Evolutionary conservation across 2,888 invertebrate genomes (phyloP), one percentile per base, ranked within the genome.

Genomic region (Tetanocera ferruginea): DNA sequence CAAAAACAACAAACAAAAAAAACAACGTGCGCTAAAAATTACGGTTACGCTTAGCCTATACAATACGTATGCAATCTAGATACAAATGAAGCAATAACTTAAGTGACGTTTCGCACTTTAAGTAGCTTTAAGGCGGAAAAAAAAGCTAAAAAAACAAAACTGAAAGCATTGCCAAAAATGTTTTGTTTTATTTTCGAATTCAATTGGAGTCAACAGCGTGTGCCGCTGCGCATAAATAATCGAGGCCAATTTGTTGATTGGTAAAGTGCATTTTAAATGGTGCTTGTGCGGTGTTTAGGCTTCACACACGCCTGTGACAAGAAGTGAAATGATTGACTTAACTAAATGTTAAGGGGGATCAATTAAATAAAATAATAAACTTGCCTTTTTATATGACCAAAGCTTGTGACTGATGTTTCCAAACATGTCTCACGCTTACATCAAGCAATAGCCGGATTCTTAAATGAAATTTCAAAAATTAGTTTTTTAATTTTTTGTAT

Each of bases 21-120:
- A 51, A 64, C n/a, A 75, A 55, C 37, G 55, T 75, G 75, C 75
- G 75, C 55, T 43, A 51, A 62, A 60, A 75, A 43, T 55, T 74
- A 52, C 51, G 52, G 23, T 70, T 28, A n/a, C 23, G 23, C 31
- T 70, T 28, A 25, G 34, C 11, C 11, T 31, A 19, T 25, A n/a
- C n/a, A 25, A 19, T 37, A 67, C 34, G 31, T 34, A 28, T 64
- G 31, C 19, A 67, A 11, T 37, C 34, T n/a, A n/a, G 34, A 60
- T 60, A 60, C 17, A 60, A 28, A 60, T 31, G 3, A 17, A 14
- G 14, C 25, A 14, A 60, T 60, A 11, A 28, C 4, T 23, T 19
- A 6, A 2, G 9, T 60, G 6, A 28, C 28, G 5, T 11, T 60
- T 23, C 25, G 57, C 57, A 57, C 25, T 23, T 23, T n/a, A 23